These are phyloP conservation scores for Empis stercorea DNA, from an alignment of 2,888 invertebrate genomes.

Conservation along the genomic window DNA sequence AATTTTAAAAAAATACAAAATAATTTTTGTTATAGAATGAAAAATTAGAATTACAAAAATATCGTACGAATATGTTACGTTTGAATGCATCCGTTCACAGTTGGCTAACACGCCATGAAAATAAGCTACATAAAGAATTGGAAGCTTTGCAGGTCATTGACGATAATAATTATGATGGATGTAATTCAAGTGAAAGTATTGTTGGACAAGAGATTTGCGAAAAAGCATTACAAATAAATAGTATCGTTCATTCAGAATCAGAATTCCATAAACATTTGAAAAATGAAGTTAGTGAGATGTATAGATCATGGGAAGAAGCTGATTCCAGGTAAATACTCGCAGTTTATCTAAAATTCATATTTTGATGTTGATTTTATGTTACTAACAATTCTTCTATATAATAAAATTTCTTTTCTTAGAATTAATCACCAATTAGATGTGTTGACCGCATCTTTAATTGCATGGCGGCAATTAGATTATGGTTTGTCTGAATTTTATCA, in stretches of 20 bases:
- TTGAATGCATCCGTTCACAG: conserved; percentile 38
- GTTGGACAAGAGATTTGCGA: conserved; percentile 7
- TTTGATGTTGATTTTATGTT: no score
- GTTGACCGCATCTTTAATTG: conserved; percentile 55
- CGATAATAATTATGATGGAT: not conserved
- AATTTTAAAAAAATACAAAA: not conserved
- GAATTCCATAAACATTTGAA: conserved; percentile 42
- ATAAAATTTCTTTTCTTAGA: conserved; percentile 40
- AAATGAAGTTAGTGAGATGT: conserved; percentile 56
- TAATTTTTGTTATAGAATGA: conserved; percentile 24
- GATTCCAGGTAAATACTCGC: conserved; percentile 45
- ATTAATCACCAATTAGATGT: conserved; percentile 58
- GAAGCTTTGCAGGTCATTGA: conserved; percentile 19
- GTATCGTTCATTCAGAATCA: conserved; percentile 29
- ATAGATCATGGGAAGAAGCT: conserved; percentile 55
- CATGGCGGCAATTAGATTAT: conserved; percentile 64
- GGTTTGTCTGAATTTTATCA: conserved; percentile 64
- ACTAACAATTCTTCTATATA: no score
- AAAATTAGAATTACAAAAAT: conserved; percentile 32
- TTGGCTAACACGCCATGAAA: conserved; percentile 36
- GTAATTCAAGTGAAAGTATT: conserved; percentile 2
- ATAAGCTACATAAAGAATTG: conserved; percentile 27
- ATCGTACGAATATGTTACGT: conserved; percentile 36
- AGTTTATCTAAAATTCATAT: not conserved
- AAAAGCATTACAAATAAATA: conserved; percentile 16